phyloP scores from a whole-genome alignment of 2,113 vertebrate species.

The Pavo muticus region DNA sequence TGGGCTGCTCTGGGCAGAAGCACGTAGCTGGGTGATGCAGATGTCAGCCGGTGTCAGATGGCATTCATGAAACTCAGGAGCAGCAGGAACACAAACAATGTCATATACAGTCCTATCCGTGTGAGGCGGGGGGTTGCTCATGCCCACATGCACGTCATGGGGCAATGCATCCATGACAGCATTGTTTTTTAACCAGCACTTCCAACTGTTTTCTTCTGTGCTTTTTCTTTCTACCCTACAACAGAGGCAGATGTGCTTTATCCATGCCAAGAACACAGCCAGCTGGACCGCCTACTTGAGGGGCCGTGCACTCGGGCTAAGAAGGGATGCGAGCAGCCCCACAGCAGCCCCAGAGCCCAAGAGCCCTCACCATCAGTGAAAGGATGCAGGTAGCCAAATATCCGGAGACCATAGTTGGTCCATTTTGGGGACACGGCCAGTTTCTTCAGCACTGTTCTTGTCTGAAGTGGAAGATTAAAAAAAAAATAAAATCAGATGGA shows the following conservation, averaged over 20 bases:
- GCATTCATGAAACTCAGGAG: not conserved
- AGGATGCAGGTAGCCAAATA: constrained; percentile 95
- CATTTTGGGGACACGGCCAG: constrained; percentile 89
- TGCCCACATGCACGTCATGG: accelerated
- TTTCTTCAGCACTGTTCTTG: constrained; percentile 87
- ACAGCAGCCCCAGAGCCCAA: not conserved
- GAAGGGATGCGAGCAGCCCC: accelerated
- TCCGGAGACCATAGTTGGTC: constrained; percentile 93
- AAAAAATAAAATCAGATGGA: not conserved
- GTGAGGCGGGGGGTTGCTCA: accelerated
- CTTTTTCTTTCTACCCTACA: not conserved
- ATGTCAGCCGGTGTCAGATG: constrained; percentile 23
- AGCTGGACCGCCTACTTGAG: accelerated
- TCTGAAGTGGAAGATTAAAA: constrained; percentile 69
- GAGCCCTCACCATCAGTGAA: constrained; percentile 81
- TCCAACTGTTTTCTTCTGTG: not conserved
- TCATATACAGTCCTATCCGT: not conserved
- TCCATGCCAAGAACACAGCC: not conserved
- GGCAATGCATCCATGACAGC: not conserved
- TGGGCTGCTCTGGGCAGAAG: not conserved
- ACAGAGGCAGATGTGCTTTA: not conserved
- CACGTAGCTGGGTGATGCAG: constrained; percentile 11
- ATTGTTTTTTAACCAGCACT: not conserved
- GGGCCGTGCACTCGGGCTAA: not conserved
- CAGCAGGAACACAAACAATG: not conserved